Evolutionary conservation across 2,797 vertebrate species (phyloP).

Genomic region (Sebastiscus tertius): DNA sequence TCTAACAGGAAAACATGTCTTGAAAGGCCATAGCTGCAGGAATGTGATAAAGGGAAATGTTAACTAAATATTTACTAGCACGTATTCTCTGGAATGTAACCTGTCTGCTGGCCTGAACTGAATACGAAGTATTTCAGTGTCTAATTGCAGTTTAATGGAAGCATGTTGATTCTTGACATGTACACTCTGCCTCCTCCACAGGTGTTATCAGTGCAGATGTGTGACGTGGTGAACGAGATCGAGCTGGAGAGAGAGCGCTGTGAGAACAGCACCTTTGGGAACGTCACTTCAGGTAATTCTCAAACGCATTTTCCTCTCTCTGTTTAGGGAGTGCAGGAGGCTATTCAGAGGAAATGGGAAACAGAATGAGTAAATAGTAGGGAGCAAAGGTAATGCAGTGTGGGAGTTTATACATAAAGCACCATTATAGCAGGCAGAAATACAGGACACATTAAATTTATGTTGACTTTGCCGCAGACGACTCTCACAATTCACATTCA

Average conservation of each 20-base stretch:
- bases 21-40: neutral
- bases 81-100: neutral
- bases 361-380: constrained; percentile 19
- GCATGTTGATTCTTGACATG: constrained; percentile 2
- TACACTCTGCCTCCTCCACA: constrained; percentile 57
- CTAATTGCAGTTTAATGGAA: neutral
- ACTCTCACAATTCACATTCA: neutral
- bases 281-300: constrained; percentile 83
- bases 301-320: constrained; percentile 14
- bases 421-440: neutral
- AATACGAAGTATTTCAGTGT: neutral
- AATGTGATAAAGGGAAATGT: constrained; percentile 5
- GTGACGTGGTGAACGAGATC: constrained; percentile 82
- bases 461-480: neutral
- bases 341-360: constrained; percentile 40
- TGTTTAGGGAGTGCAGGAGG: constrained; percentile 18
- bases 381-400: neutral
- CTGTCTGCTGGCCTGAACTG: neutral
- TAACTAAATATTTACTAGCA: constrained; percentile 11
- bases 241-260: constrained; percentile 80
- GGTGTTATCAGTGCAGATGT: constrained; percentile 80
- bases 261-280: constrained; percentile 76
- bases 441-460: neutral
- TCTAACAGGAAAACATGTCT: neutral
- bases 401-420: constrained; percentile 3